Evolutionary conservation across 2,113 vertebrate species (phyloP).

Genomic region (Pontoporia blainvillei): DNA sequence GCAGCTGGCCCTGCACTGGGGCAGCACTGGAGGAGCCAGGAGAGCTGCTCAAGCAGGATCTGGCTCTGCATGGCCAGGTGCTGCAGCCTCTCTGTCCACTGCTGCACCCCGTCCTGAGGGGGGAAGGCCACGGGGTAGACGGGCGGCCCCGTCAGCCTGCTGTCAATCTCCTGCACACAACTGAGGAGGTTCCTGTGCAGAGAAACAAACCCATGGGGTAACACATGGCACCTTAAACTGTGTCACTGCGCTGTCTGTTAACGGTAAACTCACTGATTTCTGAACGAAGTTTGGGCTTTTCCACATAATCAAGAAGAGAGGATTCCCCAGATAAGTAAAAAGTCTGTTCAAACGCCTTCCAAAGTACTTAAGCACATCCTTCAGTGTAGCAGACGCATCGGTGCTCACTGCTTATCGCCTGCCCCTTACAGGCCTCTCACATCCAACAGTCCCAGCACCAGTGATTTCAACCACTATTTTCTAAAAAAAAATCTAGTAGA

Average conservation of each 20-base stretch:
- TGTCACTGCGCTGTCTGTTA: neutral
- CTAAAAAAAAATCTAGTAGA: neutral
- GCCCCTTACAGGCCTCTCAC: neutral
- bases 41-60: slow-evolving; percentile 87
- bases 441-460: neutral
- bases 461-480: neutral
- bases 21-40: slow-evolving; percentile 91
- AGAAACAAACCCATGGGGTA: neutral
- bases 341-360: neutral
- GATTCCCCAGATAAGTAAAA: neutral
- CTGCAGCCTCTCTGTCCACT: slow-evolving; percentile 86
- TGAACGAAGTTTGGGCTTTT: neutral
- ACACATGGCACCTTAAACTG: neutral
- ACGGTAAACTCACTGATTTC: neutral
- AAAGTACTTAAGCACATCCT: neutral
- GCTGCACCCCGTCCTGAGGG: slow-evolving; percentile 84
- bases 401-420: neutral
- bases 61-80: slow-evolving; percentile 85
- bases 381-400: neutral
- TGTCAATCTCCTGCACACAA: slow-evolving; percentile 83
- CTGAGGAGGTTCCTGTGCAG: slow-evolving; percentile 85
- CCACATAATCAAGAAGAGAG: neutral
- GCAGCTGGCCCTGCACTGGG: slow-evolving; percentile 76
- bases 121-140: slow-evolving; percentile 84
- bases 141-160: slow-evolving; percentile 57